Evolutionary conservation across 92 coral and sea anemone species (phyloP).

Genomic region (Scolanthus callimorphus): DNA sequence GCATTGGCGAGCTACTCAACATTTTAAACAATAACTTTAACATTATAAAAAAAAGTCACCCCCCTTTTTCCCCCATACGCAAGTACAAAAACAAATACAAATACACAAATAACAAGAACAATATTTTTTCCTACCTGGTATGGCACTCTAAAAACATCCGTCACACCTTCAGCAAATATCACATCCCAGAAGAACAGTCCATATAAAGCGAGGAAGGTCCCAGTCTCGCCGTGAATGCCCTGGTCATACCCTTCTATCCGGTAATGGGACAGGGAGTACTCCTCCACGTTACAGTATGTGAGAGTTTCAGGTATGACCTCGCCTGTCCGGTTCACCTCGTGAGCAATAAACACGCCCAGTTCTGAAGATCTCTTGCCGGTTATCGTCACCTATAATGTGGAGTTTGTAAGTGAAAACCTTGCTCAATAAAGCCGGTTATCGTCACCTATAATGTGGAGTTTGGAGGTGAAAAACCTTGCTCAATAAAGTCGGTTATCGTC

Average conservation of each 20-base stretch:
- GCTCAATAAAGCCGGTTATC: too few species aligned
- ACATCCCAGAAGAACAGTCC: conserved; percentile 91
- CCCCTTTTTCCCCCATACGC: too few species aligned
- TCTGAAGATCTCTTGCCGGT: conserved; percentile 76
- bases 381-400: conserved; percentile 78
- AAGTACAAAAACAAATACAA: too few species aligned
- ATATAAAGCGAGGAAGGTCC: conserved; percentile 68
- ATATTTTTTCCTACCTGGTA: conserved; percentile 81
- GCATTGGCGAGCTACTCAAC: too few species aligned
- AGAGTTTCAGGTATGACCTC: conserved; percentile 53
- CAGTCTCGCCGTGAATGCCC: conserved; percentile 95
- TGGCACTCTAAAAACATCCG: conserved; percentile 88
- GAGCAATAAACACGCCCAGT: conserved; percentile 74
- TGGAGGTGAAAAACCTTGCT: too few species aligned
- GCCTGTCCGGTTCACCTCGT: conserved; percentile 74
- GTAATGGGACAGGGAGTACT: conserved; percentile 80
- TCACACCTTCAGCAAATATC: conserved; percentile 61
- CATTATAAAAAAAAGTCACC: too few species aligned
- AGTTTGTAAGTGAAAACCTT: too few species aligned
- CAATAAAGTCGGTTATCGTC: conserved; percentile 82
- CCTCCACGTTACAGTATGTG: conserved; percentile 90
- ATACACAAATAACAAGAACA: too few species aligned
- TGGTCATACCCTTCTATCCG: conserved; percentile 85
- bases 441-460: conserved; percentile 79
- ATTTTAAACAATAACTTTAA: too few species aligned